Conservation (phyloP, 2,797 vertebrate genomes). For the Poeciliopsis infans region DNA sequence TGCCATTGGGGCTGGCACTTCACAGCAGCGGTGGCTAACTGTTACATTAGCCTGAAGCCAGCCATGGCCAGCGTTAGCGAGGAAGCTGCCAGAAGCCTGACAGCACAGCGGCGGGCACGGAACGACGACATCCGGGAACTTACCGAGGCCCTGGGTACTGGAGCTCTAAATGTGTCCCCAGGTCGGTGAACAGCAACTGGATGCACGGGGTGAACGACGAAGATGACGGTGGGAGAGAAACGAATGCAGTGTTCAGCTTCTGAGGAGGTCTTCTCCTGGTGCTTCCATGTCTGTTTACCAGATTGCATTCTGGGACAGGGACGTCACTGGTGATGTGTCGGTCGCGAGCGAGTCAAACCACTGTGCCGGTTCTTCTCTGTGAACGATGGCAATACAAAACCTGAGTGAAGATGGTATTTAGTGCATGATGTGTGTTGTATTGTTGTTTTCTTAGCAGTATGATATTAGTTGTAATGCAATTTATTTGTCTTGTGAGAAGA, state of each 20-base stretch:
- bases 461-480: background rate
- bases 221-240: constrained; percentile 70
- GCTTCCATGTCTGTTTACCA: constrained; percentile 91
- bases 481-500: background rate
- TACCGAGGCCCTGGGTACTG: constrained; percentile 72
- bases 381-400: background rate
- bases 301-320: constrained; percentile 86
- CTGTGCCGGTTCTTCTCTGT: background rate
- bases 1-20: constrained; percentile 49
- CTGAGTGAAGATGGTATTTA: background rate
- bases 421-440: background rate
- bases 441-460: background rate
- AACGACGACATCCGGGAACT: constrained; percentile 67
- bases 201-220: constrained; percentile 63
- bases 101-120: constrained; percentile 72
- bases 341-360: background rate
- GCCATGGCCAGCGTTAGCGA: constrained; percentile 76
- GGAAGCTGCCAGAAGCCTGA: constrained; percentile 72
- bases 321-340: constrained; percentile 72
- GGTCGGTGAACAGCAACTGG: constrained; percentile 57
- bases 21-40: constrained; percentile 59
- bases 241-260: constrained; percentile 79
- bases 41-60: constrained; percentile 66
- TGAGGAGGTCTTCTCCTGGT: constrained; percentile 86
- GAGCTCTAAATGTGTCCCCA: constrained; percentile 56